Base-by-base conservation (phyloP, 2,113 vertebrate genomes). In the Chaetodon trifascialis region DNA sequence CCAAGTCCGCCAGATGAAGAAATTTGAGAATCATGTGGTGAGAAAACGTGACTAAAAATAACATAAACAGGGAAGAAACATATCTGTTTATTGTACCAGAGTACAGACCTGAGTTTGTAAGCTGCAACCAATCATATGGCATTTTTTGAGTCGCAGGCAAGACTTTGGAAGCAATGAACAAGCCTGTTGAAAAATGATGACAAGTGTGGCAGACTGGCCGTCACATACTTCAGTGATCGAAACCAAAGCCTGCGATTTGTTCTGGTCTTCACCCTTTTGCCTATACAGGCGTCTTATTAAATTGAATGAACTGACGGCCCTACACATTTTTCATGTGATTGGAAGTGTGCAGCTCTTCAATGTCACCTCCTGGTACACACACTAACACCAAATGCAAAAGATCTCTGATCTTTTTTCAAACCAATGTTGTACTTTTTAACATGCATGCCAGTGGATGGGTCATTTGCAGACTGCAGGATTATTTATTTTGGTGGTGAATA, bases 391-490 rank as follows among this genome's bases (percentile, higher is more conserved):
- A 30, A 30, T 30, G 30, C 30, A 30, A 30, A 30, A 30, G 30
- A 30, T 30, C 30, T 30, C 30, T 3, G 30, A 30, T 3, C 30
- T 30, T 30, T 30, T 30, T 30, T 30, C 3, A 30, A 30, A 30
- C 30, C 30, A 30, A 2, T 30, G n/a, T 67, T 49, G 36, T 54
- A 19, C 40, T n/a, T 47, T 67, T 72, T 56, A 60, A 82, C 60
- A n/a, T 54, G 16, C 38, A 7, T 59, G 40, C 16, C 4, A 56
- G 21, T 56, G 1, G 7, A 40, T 59, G 49, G 19, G 14, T 3
- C 12, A 14, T 74, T 82, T 77, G 56, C 36, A 16, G 2, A 21
- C 36, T 59, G 62, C 60, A 23, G 21, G 23, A 81, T 73, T 38
- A 52, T 69, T n/a, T 34, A 5, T 51, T 56, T 1, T 52, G n/a